Conservation (phyloP, 2,888 invertebrate species). For the Pomacea canaliculata region DNA sequence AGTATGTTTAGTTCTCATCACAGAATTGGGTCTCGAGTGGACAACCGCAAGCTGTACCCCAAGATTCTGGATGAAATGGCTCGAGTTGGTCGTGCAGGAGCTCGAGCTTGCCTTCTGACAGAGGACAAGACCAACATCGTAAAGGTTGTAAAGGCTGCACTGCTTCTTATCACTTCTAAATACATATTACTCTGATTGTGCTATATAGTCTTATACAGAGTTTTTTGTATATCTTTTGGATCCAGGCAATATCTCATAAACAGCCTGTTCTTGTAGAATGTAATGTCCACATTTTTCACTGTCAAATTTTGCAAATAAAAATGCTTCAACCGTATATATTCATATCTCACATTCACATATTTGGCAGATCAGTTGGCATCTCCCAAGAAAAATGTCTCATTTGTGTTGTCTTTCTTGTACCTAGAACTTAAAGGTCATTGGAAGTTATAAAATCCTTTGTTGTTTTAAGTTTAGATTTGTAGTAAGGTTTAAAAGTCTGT, state of each 20-base stretch:
- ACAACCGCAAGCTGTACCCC: slow-evolving; percentile 74
- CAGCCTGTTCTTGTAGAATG: neutral
- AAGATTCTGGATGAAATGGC: slow-evolving; percentile 72
- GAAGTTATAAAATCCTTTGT: too few species aligned
- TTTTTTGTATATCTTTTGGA: neutral
- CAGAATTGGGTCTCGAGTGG: slow-evolving; percentile 72
- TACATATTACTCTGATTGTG: neutral
- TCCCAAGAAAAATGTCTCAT: too few species aligned
- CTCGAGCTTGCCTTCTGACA: slow-evolving; percentile 73
- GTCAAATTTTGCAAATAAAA: too few species aligned
- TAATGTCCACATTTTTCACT: neutral
- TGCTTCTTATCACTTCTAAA: neutral
- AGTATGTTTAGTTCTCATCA: neutral
- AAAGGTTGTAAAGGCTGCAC: slow-evolving; percentile 46
- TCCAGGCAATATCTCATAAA: neutral
- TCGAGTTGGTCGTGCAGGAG: slow-evolving; percentile 70
- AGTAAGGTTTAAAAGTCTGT: too few species aligned
- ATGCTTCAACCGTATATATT: too few species aligned
- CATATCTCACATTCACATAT: too few species aligned
- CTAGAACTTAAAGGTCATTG: too few species aligned
- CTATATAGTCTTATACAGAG: neutral
- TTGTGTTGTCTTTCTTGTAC: too few species aligned
- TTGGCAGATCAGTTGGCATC: too few species aligned
- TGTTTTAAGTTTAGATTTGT: too few species aligned
- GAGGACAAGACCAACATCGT: slow-evolving; percentile 64